Percentiles rank a stretch among this genome's conserved stretches.
Conservation (phyloP, 2,888 invertebrate species). For the Calliphora vomitoria region DNA sequence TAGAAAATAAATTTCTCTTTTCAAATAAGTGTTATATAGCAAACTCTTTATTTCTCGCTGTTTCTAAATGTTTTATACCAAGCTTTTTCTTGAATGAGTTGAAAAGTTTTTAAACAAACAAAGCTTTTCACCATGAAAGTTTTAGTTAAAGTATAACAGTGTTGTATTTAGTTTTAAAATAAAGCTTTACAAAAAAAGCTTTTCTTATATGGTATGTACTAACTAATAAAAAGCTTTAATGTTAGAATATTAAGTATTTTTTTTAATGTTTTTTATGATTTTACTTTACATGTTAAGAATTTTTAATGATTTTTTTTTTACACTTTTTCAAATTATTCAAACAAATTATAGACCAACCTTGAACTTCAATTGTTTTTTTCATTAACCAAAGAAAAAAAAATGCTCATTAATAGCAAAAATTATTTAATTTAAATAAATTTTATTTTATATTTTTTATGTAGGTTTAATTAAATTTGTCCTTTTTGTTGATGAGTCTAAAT, state of each 20-base stretch:
- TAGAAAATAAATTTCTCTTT: neutral
- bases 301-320: conserved; percentile 13
- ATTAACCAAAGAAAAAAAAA: too few species aligned
- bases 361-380: conserved; percentile 60
- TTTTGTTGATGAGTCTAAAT: neutral
- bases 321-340: neutral
- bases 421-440: conserved; percentile 2
- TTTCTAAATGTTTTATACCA: neutral
- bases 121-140: conserved; percentile 17
- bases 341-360: conserved; percentile 53
- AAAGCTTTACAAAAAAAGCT: neutral
- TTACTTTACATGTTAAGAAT: conserved; percentile 8
- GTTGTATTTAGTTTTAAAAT: neutral
- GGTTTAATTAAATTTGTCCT: conserved; percentile 59
- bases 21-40: too few species aligned
- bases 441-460: neutral
- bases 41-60: too few species aligned
- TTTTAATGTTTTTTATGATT: too few species aligned
- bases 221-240: too few species aligned
- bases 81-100: conserved; percentile 9
- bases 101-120: neutral
- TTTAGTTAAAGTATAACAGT: neutral
- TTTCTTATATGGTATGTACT: too few species aligned
- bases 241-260: neutral
- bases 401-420: too few species aligned